These are phyloP conservation scores for Metridium senile DNA, from an alignment of 92 coral and sea anemone species.

Conservation along the genomic window DNA sequence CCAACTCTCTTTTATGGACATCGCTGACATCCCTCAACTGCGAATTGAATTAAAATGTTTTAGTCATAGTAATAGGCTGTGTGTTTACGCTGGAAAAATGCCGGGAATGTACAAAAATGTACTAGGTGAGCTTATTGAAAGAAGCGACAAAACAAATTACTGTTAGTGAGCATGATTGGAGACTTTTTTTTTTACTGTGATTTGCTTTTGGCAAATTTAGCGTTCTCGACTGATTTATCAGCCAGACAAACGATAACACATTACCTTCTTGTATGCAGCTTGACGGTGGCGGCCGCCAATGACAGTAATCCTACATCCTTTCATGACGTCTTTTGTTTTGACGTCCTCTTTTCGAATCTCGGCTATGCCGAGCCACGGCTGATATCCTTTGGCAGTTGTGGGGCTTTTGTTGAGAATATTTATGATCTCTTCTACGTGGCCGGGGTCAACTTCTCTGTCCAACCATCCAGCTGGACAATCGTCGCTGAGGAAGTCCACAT, in stretches of 20 bases:
- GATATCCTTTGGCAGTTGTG: conserved; percentile 12
- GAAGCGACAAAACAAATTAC: too few relatives aligned
- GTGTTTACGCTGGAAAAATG: not conserved
- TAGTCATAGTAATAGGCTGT: not conserved
- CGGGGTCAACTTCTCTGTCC: conserved; percentile 9
- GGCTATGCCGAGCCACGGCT: conserved; percentile 37
- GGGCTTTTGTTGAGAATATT: conserved; percentile 1
- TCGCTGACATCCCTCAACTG: not conserved
- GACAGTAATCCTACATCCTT: conserved; percentile 26
- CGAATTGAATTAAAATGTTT: not conserved
- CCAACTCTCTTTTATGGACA: conserved; percentile 4
- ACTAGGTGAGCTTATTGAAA: not conserved
- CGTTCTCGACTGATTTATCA: not conserved
- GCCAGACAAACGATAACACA: not conserved
- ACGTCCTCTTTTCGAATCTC: not conserved
- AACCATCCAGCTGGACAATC: conserved; percentile 28
- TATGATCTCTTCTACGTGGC: conserved; percentile 15
- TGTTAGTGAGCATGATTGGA: too few relatives aligned
- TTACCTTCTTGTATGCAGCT: conserved; percentile 45
- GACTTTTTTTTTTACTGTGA: too few relatives aligned
- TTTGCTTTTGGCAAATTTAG: not conserved
- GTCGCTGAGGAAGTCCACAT: conserved; percentile 2
- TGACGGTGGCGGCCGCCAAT: conserved; percentile 42
- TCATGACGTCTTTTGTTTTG: not conserved
- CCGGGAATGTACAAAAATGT: not conserved